Evolutionary conservation across 2,888 invertebrate genomes (phyloP).

Genomic region (Crioceris asparagi): DNA sequence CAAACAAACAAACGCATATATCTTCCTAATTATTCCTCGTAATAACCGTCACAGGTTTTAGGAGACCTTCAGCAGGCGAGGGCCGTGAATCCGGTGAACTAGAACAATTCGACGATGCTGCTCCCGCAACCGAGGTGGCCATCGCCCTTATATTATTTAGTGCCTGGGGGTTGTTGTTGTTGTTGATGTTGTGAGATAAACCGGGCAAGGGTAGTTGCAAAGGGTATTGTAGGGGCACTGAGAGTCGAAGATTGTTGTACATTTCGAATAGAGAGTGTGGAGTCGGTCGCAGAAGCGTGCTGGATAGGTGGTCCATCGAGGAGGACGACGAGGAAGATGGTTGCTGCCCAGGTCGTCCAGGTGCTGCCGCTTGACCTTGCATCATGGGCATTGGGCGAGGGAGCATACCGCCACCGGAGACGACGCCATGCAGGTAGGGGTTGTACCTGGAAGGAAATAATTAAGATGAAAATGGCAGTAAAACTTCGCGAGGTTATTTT

Average conservation of each 20-base stretch:
- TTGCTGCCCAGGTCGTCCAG: too few relatives aligned
- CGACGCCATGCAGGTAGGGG: slow-evolving; percentile 49
- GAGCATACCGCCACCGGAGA: slow-evolving; percentile 23
- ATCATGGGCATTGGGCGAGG: slow-evolving; percentile 46
- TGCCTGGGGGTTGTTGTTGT: slow-evolving; percentile 6
- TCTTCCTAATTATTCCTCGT: slow-evolving; percentile 22
- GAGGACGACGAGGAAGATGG: too few relatives aligned
- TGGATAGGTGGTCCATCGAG: slow-evolving; percentile 10
- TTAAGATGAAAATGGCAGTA: too few relatives aligned
- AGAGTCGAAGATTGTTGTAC: slow-evolving; percentile 27
- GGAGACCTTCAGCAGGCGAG: slow-evolving; percentile 28
- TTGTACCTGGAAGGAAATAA: too few relatives aligned
- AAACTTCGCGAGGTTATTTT: too few relatives aligned
- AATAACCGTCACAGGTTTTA: slow-evolving; percentile 38
- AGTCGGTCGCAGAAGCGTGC: slow-evolving; percentile 23
- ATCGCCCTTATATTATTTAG: too few relatives aligned
- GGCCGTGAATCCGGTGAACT: slow-evolving; percentile 17
- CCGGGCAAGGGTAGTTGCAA: slow-evolving; percentile 23
- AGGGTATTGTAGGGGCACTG: slow-evolving; percentile 25
- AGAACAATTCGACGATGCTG: slow-evolving; percentile 15
- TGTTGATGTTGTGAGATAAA: too few relatives aligned
- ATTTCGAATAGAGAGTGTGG: slow-evolving; percentile 24
- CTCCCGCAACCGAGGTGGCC: not conserved
- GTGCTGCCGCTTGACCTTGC: too few relatives aligned
- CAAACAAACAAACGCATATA: slow-evolving; percentile 2